Evolutionary conservation across 2,888 invertebrate species (phyloP), one percentile per base, ranked within the genome.

Genomic region (Lacanobia wlatinum): DNA sequence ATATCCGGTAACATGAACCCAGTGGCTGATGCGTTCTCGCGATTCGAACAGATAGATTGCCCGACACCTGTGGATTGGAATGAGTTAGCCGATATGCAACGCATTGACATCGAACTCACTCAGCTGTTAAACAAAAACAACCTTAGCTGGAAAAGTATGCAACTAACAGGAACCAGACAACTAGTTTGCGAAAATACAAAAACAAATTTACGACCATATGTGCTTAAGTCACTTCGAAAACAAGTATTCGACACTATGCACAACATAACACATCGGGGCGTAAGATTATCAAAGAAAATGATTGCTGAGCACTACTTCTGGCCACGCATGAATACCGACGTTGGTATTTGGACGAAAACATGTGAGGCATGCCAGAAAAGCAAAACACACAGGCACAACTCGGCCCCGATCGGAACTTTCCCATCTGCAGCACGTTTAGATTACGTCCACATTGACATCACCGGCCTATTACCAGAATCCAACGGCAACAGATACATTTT

Each of bases 191-290:
- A 64, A 53, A 40, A 53, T 53, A 53, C 62, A 53, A 53, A 53
- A 64, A 4, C 18, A 3, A 62, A 50, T 2, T 14, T 16, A 40
- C 7, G 53, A 23, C 40, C 40, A 0, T 53, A 53, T 53, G 64
- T 53, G 53, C 64, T 40, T 18, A 53, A 64, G 14, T 53, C 53
- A 64, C 23, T 64, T 64, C 18, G 53, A 40, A 53, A 64, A 64
- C 64, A 43, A 53, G 53, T 53, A 64, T 64, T 53, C 53, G 40
- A 53, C 14, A 40, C 64, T 40, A 53, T 53, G 23, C 40, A 53
- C 23, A 64, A 43, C 1, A 64, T 64, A 64, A 52, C 63, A 4
- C 52, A 63, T 38, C 38, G 46, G 23, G 61, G 46, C 0, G 28
- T 50, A 50, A 62, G 48, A 62, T 28, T 2, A 48, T 48, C 46